Conservation (phyloP, 2,113 vertebrate species). For the Campylorhamphus procurvoides region DNA sequence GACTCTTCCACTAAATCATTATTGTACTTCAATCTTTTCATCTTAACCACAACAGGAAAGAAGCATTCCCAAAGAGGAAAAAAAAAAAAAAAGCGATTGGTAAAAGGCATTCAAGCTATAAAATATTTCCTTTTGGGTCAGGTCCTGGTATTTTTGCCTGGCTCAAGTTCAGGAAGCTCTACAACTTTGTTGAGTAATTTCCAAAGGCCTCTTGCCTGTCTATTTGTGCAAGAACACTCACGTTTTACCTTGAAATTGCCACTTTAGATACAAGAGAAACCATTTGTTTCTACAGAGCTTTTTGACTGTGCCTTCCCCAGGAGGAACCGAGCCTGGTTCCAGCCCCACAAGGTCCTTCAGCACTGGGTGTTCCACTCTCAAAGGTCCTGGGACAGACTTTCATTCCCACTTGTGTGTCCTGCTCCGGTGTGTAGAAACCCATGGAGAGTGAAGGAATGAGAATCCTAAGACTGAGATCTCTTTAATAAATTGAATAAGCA, state of each 20-base stretch:
- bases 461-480: neutral
- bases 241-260: slow-evolving; percentile 6
- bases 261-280: neutral
- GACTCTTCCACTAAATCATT: neutral
- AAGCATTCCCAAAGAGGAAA: neutral
- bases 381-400: neutral
- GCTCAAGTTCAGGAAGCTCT: slow-evolving; percentile 40
- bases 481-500: slow-evolving; percentile 7
- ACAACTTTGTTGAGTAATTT: slow-evolving; percentile 27
- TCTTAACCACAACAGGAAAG: neutral
- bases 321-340: neutral
- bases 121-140: slow-evolving; percentile 60
- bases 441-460: neutral
- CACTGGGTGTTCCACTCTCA: neutral
- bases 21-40: neutral
- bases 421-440: neutral
- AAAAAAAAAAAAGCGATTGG: neutral
- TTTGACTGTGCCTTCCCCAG: neutral
- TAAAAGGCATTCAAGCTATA: slow-evolving; percentile 42
- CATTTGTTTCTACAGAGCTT: neutral
- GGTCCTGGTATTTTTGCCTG: slow-evolving; percentile 35
- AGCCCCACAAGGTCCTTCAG: neutral
- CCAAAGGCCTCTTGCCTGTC: slow-evolving; percentile 1
- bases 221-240: slow-evolving; percentile 21
- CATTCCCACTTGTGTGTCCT: neutral